These are phyloP conservation scores for Passer montanus DNA, from an alignment of 2,113 vertebrate species.

Conservation along the genomic window DNA sequence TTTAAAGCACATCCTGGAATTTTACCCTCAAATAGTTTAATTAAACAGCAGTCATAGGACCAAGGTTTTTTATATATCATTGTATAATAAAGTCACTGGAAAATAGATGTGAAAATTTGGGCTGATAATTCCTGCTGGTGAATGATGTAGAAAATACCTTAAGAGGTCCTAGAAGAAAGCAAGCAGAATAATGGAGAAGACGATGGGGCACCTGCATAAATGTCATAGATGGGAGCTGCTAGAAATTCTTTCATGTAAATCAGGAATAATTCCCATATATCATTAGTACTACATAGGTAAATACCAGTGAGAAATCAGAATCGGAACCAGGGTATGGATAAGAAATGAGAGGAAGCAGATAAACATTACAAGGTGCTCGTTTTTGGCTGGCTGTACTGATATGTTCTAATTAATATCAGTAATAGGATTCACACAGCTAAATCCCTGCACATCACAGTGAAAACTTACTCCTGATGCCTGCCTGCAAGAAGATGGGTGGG, in stretches of 20 bases:
- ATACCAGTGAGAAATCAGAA: background rate
- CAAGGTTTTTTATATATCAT: background rate
- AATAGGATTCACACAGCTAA: constrained; percentile 21
- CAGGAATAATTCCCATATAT: background rate
- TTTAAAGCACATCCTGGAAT: background rate
- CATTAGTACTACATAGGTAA: background rate
- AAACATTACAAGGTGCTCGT: background rate
- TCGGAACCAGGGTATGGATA: background rate
- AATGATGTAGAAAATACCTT: background rate
- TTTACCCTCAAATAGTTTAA: background rate
- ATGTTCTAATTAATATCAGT: constrained; percentile 36
- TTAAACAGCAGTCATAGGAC: background rate
- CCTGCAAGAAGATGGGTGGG: background rate
- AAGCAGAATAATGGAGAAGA: background rate
- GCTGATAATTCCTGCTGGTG: background rate
- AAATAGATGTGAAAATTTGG: background rate
- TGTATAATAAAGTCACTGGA: background rate
- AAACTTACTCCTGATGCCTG: background rate
- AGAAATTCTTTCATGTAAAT: background rate
- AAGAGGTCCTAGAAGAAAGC: background rate
- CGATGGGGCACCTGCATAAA: background rate
- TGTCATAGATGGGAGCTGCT: background rate
- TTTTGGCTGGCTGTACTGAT: constrained; percentile 4
- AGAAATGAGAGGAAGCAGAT: background rate
- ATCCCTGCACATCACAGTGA: background rate